phyloP scores from a whole-genome alignment of 2,113 vertebrate species.

The Phrynosoma blainvillii region DNA sequence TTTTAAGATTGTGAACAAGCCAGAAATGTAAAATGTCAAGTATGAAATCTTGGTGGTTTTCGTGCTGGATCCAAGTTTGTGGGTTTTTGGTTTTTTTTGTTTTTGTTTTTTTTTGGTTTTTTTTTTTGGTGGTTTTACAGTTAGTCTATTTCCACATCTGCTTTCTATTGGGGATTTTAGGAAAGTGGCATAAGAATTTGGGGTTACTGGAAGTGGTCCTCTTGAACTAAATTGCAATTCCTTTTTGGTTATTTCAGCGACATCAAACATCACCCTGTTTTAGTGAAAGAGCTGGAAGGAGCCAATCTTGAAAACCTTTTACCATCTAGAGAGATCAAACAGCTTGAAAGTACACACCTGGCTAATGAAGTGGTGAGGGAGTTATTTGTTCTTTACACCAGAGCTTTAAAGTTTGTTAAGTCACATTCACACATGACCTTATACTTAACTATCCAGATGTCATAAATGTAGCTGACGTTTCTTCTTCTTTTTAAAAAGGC shows the following conservation, averaged over 20 bases:
- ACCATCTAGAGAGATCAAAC: conserved; percentile 59
- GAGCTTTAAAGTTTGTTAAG: neutral
- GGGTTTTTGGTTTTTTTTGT: no score
- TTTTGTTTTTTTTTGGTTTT: no score
- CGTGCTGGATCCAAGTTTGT: neutral
- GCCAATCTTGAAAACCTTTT: conserved; percentile 81
- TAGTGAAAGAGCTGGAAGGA: conserved; percentile 75
- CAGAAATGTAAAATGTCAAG: neutral
- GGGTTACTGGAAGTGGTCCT: conserved; percentile 24
- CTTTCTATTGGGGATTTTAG: conserved; percentile 34
- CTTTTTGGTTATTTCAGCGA: conserved; percentile 75
- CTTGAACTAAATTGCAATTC: conserved; percentile 47
- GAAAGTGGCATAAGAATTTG: conserved; percentile 31
- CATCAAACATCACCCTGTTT: conserved; percentile 76
- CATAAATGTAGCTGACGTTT: neutral
- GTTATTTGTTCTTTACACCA: neutral
- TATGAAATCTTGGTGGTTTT: neutral
- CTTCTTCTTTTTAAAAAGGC: neutral
- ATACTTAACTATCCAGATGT: neutral
- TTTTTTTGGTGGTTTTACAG: neutral
- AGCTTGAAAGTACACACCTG: conserved; percentile 81
- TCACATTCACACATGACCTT: neutral
- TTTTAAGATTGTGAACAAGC: neutral
- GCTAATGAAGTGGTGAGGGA: conserved; percentile 79
- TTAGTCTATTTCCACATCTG: conserved; percentile 37